phyloP scores from a whole-genome alignment of 2,113 vertebrate species.

The Apaloderma vittatum region DNA sequence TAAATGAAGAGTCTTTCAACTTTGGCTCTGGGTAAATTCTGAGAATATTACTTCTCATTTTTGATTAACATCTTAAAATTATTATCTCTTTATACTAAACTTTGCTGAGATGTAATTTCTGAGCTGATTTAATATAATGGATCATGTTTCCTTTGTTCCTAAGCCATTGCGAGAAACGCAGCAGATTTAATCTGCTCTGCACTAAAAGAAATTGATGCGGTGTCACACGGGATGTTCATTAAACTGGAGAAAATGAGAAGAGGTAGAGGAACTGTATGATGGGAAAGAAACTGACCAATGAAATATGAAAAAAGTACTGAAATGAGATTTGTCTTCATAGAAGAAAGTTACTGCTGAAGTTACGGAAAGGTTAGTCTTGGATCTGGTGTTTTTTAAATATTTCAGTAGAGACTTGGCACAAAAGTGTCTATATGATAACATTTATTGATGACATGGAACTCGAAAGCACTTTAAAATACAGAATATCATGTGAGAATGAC shows the following conservation, averaged over 20 bases:
- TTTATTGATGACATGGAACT: not conserved
- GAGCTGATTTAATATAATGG: constrained; percentile 5
- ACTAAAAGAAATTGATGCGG: not conserved
- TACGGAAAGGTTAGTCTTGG: not conserved
- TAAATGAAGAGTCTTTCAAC: not conserved
- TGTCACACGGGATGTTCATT: not conserved
- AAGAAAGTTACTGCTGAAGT: not conserved
- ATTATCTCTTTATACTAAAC: not conserved
- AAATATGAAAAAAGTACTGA: not conserved
- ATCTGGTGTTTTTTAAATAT: not conserved
- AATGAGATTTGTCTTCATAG: not conserved
- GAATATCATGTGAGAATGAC: not conserved
- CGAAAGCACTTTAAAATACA: not conserved
- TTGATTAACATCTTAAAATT: constrained; percentile 8
- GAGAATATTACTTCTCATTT: constrained; percentile 7
- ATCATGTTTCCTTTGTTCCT: constrained; percentile 24
- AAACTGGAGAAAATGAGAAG: not conserved
- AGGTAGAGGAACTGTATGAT: not conserved
- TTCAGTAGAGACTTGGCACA: not conserved
- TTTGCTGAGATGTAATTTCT: constrained; percentile 11
- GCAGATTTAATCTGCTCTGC: constrained; percentile 19
- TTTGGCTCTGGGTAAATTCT: not conserved
- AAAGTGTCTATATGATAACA: not conserved
- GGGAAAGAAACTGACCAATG: not conserved
- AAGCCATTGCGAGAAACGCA: constrained; percentile 19